A percentile compares a stretch with the other conserved stretches of the same genome.
phyloP scores from a whole-genome alignment of 1,140 invertebrate species.

The Danaus melanippus region DNA sequence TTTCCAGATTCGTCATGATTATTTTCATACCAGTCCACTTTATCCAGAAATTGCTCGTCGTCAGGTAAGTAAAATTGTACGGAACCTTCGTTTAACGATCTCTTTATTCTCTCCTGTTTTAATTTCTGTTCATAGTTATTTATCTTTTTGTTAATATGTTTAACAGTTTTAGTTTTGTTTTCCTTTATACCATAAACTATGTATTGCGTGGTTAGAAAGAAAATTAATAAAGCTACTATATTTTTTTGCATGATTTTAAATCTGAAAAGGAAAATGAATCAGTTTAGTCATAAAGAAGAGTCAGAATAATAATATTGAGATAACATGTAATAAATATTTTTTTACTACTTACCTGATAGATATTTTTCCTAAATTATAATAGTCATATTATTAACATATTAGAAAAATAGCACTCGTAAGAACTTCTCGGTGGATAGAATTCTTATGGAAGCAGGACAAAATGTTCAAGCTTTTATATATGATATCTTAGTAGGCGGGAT shows the following conservation, averaged over 20 bases:
- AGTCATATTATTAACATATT: constrained; percentile 15
- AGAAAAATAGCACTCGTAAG: neutral
- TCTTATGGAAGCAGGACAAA: constrained; percentile 19
- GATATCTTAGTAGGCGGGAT: constrained; percentile 19
- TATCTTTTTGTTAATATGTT: constrained; percentile 26
- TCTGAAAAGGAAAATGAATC: constrained; percentile 31
- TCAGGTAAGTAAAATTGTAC: constrained; percentile 17
- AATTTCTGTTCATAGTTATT: constrained; percentile 24
- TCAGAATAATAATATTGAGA: neutral
- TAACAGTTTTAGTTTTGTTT: constrained; percentile 39
- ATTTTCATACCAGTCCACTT: constrained; percentile 5
- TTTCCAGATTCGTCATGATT: constrained; percentile 6
- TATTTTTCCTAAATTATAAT: neutral
- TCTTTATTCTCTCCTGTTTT: constrained; percentile 35
- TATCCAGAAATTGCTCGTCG: constrained; percentile 4
- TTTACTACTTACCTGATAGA: constrained; percentile 11
- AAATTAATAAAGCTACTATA: constrained; percentile 26
- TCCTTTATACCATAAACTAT: constrained; percentile 36
- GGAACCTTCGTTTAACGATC: constrained; percentile 28
- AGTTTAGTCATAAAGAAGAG: neutral
- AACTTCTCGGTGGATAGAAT: constrained; percentile 6
- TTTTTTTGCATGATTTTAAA: constrained; percentile 40
- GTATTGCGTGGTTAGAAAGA: constrained; percentile 37
- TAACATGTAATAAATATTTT: neutral
- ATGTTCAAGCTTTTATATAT: constrained; percentile 32